Base-by-base conservation (phyloP, 2,888 invertebrate species). In the Coremacera marginata region DNA sequence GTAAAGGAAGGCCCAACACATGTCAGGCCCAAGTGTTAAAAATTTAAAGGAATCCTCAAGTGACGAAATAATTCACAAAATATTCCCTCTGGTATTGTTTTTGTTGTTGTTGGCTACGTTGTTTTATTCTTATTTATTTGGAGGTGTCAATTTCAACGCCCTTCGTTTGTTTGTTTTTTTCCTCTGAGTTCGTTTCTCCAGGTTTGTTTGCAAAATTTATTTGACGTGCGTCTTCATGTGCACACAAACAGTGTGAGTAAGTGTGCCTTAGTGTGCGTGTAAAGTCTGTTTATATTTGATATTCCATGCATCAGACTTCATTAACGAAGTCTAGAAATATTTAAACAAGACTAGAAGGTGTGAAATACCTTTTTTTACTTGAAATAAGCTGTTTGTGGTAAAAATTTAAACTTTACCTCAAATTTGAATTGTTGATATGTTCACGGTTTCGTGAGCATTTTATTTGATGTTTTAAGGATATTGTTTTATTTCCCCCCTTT, bases 71-170 rank as follows among this genome's bases (percentile, higher is more conserved):
- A 76, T 77, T 77, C 70, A 72, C 76, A 72, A 77, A 19, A n/a
- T 25, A 22, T 74, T 62, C 25, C 0, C 49, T 49, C 25, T 37
- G 25, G 5, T 14, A 9, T 25, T 71, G 52, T 25, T 63, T 78
- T 71, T 83, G 72, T 79, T 80, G 80, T 84, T 83, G 19, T 83
- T 44, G 79, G 78, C 77, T 80, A n/a, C 78, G 77, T 78, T 78
- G 78, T 78, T 75, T 37, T 37, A 11, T 44, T 44, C 44, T 44
- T 44, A 83, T 84, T 82, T 84, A 84, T 84, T 83, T 84, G 82
- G 84, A 87, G 87, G 87, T 87, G 87, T 87, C 87, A 88, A 88
- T 88, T 88, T 87, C 87, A 87, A 87, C 87, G 87, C 88, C 88
- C 86, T 84, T 84, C 84, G 82, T 84, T 85, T 84, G 67, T 76